Percentiles rank a stretch among this genome's conserved stretches.
phyloP scores from a whole-genome alignment of 2,888 invertebrate genomes.

The Plutella xylostella region DNA sequence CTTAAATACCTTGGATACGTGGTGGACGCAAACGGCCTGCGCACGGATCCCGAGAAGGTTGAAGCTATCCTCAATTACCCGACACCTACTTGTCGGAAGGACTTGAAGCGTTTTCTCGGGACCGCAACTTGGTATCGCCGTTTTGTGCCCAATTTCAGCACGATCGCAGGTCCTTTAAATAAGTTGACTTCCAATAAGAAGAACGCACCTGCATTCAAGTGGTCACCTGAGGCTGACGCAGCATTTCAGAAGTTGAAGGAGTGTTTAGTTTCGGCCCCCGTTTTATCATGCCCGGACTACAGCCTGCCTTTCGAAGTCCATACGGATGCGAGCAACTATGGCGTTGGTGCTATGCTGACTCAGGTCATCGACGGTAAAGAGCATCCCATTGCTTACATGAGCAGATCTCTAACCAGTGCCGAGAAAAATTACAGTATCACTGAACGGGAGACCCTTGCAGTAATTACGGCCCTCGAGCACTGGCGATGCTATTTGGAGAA shows the following conservation, averaged over 20 bases:
- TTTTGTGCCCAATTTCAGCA: conserved; percentile 20
- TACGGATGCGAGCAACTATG: neutral
- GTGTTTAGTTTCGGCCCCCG: conserved; percentile 6
- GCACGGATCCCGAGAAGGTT: conserved; percentile 22
- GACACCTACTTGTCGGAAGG: conserved; percentile 14
- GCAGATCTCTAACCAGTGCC: neutral
- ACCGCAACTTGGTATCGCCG: conserved; percentile 21
- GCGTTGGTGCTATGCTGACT: conserved; percentile 5
- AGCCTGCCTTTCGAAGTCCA: conserved; percentile 3
- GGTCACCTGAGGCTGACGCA: conserved; percentile 16
- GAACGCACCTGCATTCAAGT: conserved; percentile 16
- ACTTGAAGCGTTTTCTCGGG: conserved; percentile 15
- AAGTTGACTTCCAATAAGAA: conserved; percentile 10
- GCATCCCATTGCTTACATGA: conserved; percentile 6
- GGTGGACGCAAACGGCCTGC: conserved; percentile 24
- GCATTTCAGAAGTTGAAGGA: conserved; percentile 12
- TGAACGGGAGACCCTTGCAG: conserved; percentile 5
- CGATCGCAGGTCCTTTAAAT: conserved; percentile 18
- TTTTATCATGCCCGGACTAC: conserved; percentile 7
- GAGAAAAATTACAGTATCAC: conserved; percentile 9
- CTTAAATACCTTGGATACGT: conserved; percentile 28
- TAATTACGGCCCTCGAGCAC: neutral
- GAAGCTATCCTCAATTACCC: conserved; percentile 19
- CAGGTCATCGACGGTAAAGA: conserved; percentile 4
- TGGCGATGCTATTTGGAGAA: neutral